phyloP scores from a whole-genome alignment of 2,888 invertebrate species.

The Creontiades dilutus region DNA sequence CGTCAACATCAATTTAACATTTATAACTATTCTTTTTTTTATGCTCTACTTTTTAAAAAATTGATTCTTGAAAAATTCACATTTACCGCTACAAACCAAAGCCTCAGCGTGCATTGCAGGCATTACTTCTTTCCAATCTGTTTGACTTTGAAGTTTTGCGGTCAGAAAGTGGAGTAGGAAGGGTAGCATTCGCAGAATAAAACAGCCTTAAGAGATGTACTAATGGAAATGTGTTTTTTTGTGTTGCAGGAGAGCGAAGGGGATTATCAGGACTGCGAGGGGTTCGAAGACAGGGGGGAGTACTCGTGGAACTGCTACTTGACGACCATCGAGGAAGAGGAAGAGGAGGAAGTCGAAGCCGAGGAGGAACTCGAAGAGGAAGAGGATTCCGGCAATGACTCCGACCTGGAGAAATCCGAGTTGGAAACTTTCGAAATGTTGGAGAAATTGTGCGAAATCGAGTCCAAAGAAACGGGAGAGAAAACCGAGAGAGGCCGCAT shows the following conservation, averaged over 20 bases:
- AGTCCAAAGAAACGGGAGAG: slow-evolving; percentile 57
- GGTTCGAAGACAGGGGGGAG: slow-evolving; percentile 74
- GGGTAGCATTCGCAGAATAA: no score
- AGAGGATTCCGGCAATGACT: slow-evolving; percentile 79
- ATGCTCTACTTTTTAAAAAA: no score
- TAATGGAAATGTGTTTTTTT: background rate
- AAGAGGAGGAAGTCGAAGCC: slow-evolving; percentile 81
- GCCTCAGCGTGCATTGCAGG: no score
- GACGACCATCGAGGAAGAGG: slow-evolving; percentile 77
- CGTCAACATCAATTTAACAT: no score
- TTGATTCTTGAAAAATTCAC: no score
- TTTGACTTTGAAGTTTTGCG: no score
- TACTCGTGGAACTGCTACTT: slow-evolving; percentile 75
- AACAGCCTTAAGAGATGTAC: no score
- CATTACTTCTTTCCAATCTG: no score
- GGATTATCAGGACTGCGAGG: slow-evolving; percentile 73
- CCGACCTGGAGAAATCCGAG: slow-evolving; percentile 71
- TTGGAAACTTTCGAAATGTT: slow-evolving; percentile 73
- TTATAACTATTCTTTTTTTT: no score
- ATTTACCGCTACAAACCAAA: no score
- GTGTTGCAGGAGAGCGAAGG: slow-evolving; percentile 39
- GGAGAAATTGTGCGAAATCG: slow-evolving; percentile 73
- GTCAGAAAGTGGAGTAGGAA: no score
- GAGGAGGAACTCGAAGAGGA: slow-evolving; percentile 77
- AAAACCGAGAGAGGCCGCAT: slow-evolving; percentile 66